Percentiles rank a stretch among this genome's conserved stretches.
phyloP scores from a whole-genome alignment of 2,797 vertebrate species.

The Sebastes aleutianus region DNA sequence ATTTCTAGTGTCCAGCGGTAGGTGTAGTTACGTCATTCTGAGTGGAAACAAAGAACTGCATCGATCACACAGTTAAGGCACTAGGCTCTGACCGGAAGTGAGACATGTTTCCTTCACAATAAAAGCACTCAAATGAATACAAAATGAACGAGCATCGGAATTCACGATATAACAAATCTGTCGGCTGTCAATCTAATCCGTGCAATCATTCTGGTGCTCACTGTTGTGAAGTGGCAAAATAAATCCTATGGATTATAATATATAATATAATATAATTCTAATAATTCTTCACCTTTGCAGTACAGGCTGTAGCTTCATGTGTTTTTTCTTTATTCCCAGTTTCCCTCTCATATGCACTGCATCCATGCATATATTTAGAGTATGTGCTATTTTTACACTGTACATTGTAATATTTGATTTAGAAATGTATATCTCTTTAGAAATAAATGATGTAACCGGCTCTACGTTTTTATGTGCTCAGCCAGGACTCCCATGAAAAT shows the following conservation, averaged over 20 bases:
- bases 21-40: conserved; percentile 75
- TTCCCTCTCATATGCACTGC: background rate
- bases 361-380: background rate
- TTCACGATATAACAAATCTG: background rate
- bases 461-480: no score
- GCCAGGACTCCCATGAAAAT: no score
- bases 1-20: conserved; percentile 5
- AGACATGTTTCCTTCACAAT: conserved; percentile 16
- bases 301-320: no score
- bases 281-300: background rate
- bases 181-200: background rate
- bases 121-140: background rate
- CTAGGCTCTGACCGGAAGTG: conserved; percentile 15
- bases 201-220: background rate
- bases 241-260: no score
- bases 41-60: conserved; percentile 72
- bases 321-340: background rate
- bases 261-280: no score
- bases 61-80: background rate
- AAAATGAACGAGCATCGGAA: background rate
- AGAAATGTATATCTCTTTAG: background rate
- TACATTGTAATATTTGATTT: no score
- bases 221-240: background rate
- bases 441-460: background rate
- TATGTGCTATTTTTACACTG: background rate